A percentile compares a stretch with the other conserved stretches of the same genome.
phyloP scores from a whole-genome alignment of 2,113 vertebrate genomes.

The Chitala chitala region DNA sequence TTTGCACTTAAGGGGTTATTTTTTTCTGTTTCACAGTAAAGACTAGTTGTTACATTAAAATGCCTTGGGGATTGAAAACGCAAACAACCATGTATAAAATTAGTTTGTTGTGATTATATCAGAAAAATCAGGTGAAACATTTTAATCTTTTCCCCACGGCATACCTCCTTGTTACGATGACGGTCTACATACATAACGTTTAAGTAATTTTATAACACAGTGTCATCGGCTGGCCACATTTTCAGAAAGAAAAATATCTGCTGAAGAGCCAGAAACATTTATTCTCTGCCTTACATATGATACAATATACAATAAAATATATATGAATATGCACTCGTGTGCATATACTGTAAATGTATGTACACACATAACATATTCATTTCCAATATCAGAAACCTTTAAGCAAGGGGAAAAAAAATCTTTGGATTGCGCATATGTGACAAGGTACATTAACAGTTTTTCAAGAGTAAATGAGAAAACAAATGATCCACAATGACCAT shows the following conservation, averaged over 20 bases:
- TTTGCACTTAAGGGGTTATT: too few relatives aligned
- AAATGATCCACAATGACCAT: slow-evolving; percentile 1
- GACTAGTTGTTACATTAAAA: too few relatives aligned
- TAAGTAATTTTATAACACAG: background rate
- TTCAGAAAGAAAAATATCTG: background rate
- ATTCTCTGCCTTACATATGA: slow-evolving; percentile 38
- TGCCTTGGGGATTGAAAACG: too few relatives aligned
- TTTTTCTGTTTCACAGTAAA: slow-evolving; percentile 13
- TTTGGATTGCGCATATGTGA: slow-evolving; percentile 69
- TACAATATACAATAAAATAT: slow-evolving; percentile 51
- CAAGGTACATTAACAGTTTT: slow-evolving; percentile 52
- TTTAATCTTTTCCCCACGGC: slow-evolving; percentile 1
- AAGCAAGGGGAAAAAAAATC: slow-evolving; percentile 58
- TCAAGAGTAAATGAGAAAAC: slow-evolving; percentile 25
- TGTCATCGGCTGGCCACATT: slow-evolving; percentile 30
- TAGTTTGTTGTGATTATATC: slow-evolving; percentile 11
- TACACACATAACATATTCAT: slow-evolving; percentile 48
- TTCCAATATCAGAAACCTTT: slow-evolving; percentile 48
- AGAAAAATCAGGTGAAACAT: background rate
- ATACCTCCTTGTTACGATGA: background rate
- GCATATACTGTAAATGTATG: slow-evolving; percentile 52
- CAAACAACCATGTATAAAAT: too few relatives aligned
- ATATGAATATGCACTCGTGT: slow-evolving; percentile 40
- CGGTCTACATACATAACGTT: slow-evolving; percentile 17
- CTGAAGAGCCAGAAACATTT: slow-evolving; percentile 31